Conservation (phyloP, 2,797 vertebrate genomes). For the Hydrolagus colliei region DNA sequence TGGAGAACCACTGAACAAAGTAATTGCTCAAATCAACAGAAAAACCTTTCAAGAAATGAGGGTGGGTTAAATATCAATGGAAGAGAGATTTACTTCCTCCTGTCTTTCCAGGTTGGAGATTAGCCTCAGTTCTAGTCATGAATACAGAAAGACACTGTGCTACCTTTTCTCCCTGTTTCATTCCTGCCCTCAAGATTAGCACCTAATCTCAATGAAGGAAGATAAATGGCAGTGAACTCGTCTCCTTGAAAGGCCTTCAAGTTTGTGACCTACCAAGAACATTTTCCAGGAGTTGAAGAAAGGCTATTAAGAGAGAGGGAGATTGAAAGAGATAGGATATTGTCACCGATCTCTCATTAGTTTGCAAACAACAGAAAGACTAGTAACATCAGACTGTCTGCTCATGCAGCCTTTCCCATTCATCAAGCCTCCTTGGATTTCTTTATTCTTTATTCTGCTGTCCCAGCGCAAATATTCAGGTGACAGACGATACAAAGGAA, state of each 20-base stretch:
- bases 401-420: not conserved
- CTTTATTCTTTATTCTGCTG: constrained; percentile 12
- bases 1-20: too few relatives aligned
- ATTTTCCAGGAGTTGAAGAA: too few relatives aligned
- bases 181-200: too few relatives aligned
- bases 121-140: too few relatives aligned
- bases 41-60: too few relatives aligned
- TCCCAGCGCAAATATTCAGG: constrained; percentile 12
- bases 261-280: not conserved
- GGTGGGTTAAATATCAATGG: too few relatives aligned
- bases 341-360: not conserved
- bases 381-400: not conserved
- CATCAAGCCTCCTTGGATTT: constrained; percentile 2
- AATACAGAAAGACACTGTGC: too few relatives aligned
- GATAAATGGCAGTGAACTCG: not conserved
- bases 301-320: not conserved
- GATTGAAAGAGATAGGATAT: not conserved
- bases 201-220: not conserved
- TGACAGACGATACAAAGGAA: constrained; percentile 4
- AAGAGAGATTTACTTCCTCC: too few relatives aligned
- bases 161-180: too few relatives aligned
- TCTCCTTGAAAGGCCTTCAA: not conserved
- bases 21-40: too few relatives aligned
- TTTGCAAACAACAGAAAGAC: not conserved
- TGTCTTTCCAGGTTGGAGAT: too few relatives aligned